Evolutionary conservation across 2,888 invertebrate species (phyloP).

Genomic region (Brachylomia viminalis): DNA sequence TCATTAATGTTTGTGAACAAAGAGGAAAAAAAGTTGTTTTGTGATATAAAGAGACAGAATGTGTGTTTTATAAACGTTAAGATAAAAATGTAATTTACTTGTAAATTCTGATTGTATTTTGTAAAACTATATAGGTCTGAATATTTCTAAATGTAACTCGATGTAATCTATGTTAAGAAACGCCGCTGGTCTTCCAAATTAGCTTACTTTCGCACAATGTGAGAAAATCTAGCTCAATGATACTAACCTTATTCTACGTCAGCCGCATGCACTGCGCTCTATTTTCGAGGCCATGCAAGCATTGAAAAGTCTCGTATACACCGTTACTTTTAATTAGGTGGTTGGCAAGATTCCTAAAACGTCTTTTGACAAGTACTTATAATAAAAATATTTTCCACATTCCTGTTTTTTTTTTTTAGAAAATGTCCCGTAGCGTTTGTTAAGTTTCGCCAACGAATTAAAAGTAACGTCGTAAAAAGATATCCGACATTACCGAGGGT

Average conservation of each 20-base stretch:
- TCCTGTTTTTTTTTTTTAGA: slow-evolving; percentile 2
- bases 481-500: background rate
- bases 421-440: background rate
- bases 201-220: slow-evolving; percentile 36
- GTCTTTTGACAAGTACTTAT: background rate
- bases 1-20: slow-evolving; percentile 29
- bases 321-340: background rate
- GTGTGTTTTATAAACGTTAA: slow-evolving; percentile 27
- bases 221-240: slow-evolving; percentile 20
- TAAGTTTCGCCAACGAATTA: background rate
- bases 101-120: slow-evolving; percentile 37
- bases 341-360: slow-evolving; percentile 7
- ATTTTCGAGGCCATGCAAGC: slow-evolving; percentile 2
- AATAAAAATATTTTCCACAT: background rate
- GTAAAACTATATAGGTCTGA: slow-evolving; percentile 51
- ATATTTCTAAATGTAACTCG: slow-evolving; percentile 41
- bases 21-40: slow-evolving; percentile 26
- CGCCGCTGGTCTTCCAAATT: slow-evolving; percentile 45
- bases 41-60: slow-evolving; percentile 18
- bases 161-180: slow-evolving; percentile 38
- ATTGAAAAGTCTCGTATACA: slow-evolving; percentile 6
- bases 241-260: slow-evolving; percentile 16
- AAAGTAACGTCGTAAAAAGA: background rate
- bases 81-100: slow-evolving; percentile 35
- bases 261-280: background rate